Evolutionary conservation across 92 coral and sea anemone genomes (phyloP).

Genomic region (Meandrina meandrites): DNA sequence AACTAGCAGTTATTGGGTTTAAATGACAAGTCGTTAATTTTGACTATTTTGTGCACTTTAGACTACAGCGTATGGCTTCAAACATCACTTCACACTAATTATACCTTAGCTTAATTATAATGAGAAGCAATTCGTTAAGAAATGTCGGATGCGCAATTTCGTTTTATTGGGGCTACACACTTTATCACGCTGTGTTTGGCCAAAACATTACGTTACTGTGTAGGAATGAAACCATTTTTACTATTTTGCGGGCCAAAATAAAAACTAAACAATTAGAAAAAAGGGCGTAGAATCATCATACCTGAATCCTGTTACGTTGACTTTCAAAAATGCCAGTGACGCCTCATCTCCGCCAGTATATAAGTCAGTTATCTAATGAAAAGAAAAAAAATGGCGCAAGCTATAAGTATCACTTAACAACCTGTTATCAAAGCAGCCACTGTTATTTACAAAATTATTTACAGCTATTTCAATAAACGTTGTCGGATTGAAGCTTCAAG

Average conservation of each 20-base stretch:
- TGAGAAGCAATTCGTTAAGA: too few relatives aligned
- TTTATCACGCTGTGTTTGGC: too few relatives aligned
- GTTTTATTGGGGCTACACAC: too few relatives aligned
- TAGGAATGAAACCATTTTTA: neutral
- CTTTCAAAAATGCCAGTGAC: slow-evolving; percentile 63
- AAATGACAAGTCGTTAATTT: too few relatives aligned
- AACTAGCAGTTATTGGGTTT: neutral
- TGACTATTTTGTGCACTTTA: too few relatives aligned
- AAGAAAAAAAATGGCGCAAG: neutral
- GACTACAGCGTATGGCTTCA: too few relatives aligned
- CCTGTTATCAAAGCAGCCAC: neutral
- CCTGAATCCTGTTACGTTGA: slow-evolving; percentile 66
- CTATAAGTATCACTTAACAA: neutral
- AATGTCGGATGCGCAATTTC: too few relatives aligned
- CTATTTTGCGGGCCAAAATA: neutral
- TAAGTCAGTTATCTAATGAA: slow-evolving; percentile 39
- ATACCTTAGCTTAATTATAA: too few relatives aligned
- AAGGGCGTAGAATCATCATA: neutral
- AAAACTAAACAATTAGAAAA: neutral
- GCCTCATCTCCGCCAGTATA: slow-evolving; percentile 46
- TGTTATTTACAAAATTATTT: neutral
- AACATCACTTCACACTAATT: too few relatives aligned
- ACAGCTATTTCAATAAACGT: too few relatives aligned
- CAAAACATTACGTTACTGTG: too few relatives aligned
- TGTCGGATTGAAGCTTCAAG: too few relatives aligned